Evolutionary conservation across 2,888 invertebrate genomes (phyloP).

Genomic region (Philereme transversata): DNA sequence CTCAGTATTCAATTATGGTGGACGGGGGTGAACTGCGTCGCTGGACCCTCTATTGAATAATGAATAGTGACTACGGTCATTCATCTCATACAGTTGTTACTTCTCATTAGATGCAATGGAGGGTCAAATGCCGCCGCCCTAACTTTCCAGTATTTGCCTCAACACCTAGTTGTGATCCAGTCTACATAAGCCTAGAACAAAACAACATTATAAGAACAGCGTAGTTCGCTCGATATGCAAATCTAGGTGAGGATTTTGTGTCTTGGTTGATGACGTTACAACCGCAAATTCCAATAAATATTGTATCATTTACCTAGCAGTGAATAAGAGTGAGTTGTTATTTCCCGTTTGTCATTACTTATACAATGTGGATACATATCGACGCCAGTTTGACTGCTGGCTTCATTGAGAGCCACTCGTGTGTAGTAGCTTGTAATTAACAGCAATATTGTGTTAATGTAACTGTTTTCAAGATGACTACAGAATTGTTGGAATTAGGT

Average conservation of each 20-base stretch:
- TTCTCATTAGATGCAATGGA: too few species aligned
- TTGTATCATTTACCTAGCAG: constrained; percentile 53
- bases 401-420: constrained; percentile 29
- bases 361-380: constrained; percentile 29
- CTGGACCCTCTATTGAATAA: too few species aligned
- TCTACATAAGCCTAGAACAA: too few species aligned
- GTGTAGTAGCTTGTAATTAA: constrained; percentile 28
- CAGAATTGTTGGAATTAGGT: constrained; percentile 44
- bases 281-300: constrained; percentile 65
- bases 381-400: constrained; percentile 49
- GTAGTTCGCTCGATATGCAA: constrained; percentile 10
- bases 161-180: too few species aligned
- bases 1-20: too few species aligned
- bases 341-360: constrained; percentile 62
- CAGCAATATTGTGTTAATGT: constrained; percentile 8
- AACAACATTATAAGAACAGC: too few species aligned
- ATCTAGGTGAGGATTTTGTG: constrained; percentile 48
- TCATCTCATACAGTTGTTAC: too few species aligned
- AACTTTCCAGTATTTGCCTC: too few species aligned
- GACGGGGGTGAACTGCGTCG: too few species aligned
- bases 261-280: constrained; percentile 56
- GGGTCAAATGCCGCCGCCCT: too few species aligned
- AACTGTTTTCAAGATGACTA: constrained; percentile 55
- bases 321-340: constrained; percentile 58
- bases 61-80: too few species aligned